A percentile compares a stretch with the other conserved stretches of the same genome.
Evolutionary conservation across 2,113 vertebrate species (phyloP).

Genomic region (Syrrhaptes paradoxus): DNA sequence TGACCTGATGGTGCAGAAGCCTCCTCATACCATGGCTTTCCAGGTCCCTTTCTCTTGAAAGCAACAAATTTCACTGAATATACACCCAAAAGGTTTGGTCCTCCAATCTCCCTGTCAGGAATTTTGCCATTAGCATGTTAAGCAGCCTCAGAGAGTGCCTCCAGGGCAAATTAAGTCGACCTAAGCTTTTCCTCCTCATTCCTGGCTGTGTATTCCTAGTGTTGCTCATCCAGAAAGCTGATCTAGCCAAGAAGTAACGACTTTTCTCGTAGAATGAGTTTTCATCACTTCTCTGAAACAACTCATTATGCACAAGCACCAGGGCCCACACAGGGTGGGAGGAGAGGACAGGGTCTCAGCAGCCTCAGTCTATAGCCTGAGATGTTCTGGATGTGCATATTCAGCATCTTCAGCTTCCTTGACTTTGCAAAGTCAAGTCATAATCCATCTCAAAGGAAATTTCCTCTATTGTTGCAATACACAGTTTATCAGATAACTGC

Average conservation of each 20-base stretch:
- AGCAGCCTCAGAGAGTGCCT: background rate
- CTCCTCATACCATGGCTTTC: background rate
- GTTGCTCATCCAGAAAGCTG: background rate
- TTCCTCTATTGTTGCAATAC: background rate
- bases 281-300: background rate
- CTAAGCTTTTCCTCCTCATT: background rate
- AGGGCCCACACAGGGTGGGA: fast-evolving
- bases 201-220: background rate
- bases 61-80: background rate
- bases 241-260: background rate
- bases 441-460: background rate
- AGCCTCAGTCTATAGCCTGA: background rate
- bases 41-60: background rate
- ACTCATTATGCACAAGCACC: background rate
- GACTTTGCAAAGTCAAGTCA: background rate
- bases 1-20: background rate
- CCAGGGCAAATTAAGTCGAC: background rate
- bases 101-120: background rate
- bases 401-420: background rate
- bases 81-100: background rate
- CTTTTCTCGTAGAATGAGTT: background rate
- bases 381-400: background rate
- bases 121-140: background rate
- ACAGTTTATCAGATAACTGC: background rate
- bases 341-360: background rate